Evolutionary conservation across 2,888 invertebrate genomes (phyloP).

Genomic region (Nowickia ferox): DNA sequence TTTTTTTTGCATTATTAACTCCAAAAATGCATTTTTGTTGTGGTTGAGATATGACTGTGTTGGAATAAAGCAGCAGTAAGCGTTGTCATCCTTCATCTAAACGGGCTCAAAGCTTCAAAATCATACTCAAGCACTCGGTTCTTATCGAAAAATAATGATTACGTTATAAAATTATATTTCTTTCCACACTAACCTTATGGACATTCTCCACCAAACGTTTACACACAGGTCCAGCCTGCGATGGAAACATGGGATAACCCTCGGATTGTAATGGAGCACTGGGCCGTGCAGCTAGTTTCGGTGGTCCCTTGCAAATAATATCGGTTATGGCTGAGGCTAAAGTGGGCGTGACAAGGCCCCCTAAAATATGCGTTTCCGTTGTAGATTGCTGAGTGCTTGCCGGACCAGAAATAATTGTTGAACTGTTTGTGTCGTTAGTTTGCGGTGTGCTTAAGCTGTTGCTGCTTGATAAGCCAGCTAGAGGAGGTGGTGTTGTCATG

Average conservation of each 20-base stretch:
- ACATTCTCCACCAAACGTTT: slow-evolving; percentile 86
- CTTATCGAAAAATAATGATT: too few species aligned
- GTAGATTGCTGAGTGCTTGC: slow-evolving; percentile 53
- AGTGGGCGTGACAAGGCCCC: slow-evolving; percentile 79
- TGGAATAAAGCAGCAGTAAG: too few species aligned
- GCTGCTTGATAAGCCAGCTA: slow-evolving; percentile 77
- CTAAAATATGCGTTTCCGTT: slow-evolving; percentile 82
- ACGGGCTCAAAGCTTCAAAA: too few species aligned
- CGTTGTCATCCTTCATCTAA: too few species aligned
- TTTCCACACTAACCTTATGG: slow-evolving; percentile 84
- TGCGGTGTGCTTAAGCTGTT: slow-evolving; percentile 23
- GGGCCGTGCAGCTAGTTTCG: slow-evolving; percentile 83
- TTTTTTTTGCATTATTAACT: too few species aligned
- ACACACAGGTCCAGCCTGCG: slow-evolving; percentile 85
- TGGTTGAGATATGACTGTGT: too few species aligned
- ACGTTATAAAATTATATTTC: background rate
- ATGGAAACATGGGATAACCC: slow-evolving; percentile 83
- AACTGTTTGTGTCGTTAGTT: slow-evolving; percentile 37
- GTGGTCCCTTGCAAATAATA: slow-evolving; percentile 81
- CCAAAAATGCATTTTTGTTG: too few species aligned
- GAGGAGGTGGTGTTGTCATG: slow-evolving; percentile 77
- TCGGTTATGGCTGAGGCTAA: slow-evolving; percentile 80
- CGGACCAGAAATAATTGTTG: slow-evolving; percentile 1
- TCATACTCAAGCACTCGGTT: too few species aligned
- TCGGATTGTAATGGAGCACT: slow-evolving; percentile 83